Percentiles rank a stretch among this genome's conserved stretches.
Conservation (phyloP, 2,113 vertebrate species). For the Odontophorus gujanensis region DNA sequence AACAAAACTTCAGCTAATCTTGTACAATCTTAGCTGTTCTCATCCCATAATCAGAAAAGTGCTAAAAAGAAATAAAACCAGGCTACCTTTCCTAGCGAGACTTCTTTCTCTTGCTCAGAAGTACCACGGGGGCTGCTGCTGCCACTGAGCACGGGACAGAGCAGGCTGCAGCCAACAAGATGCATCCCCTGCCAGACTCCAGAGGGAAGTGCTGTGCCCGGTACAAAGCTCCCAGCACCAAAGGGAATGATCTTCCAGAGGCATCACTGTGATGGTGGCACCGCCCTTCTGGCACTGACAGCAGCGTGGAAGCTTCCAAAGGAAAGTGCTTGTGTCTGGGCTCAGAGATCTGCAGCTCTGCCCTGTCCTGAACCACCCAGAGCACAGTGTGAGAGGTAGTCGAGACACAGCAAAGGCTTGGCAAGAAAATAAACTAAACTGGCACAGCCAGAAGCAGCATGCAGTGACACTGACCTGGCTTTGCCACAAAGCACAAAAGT, state of each 20-base stretch:
- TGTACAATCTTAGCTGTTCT: neutral
- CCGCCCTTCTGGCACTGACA: neutral
- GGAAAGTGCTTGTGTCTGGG: neutral
- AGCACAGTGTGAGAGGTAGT: constrained; percentile 53
- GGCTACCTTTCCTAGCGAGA: neutral
- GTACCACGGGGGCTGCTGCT: rapidly evolving
- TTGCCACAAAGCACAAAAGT: neutral
- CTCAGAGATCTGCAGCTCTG: neutral
- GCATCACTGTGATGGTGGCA: neutral
- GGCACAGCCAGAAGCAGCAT: neutral
- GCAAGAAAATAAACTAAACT: neutral
- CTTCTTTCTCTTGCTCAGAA: neutral
- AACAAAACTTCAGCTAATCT: neutral
- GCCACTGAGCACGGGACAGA: rapidly evolving
- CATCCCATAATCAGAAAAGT: neutral
- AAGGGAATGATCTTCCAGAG: neutral
- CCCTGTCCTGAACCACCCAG: neutral
- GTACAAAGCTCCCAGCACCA: neutral
- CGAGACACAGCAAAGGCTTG: neutral
- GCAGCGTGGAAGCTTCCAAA: neutral
- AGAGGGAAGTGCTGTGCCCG: rapidly evolving
- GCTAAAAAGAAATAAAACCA: constrained; percentile 28
- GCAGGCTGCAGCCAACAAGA: neutral
- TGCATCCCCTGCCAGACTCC: neutral
- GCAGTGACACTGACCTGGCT: rapidly evolving